Evolutionary conservation across 92 coral and sea anemone species (phyloP).

Genomic region (Porites lobata): DNA sequence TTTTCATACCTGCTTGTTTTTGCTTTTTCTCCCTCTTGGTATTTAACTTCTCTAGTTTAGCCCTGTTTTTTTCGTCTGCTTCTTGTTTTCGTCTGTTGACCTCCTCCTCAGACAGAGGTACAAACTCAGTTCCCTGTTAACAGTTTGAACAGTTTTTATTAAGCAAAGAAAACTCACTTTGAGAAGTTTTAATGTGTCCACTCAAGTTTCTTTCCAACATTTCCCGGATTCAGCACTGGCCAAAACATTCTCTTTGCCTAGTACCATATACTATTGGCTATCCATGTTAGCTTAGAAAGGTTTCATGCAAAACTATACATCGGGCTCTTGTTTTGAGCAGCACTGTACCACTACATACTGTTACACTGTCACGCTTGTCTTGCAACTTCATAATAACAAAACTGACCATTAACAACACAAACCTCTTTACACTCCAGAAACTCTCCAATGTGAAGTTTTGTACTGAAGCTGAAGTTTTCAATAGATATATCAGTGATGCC

Average conservation of each 20-base stretch:
- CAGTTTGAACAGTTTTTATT: too few species aligned
- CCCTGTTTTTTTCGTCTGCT: conserved; percentile 82
- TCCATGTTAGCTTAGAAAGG: too few species aligned
- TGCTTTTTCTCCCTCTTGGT: conserved; percentile 84
- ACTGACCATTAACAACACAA: neutral
- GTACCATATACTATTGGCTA: too few species aligned
- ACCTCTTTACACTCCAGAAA: conserved; percentile 95
- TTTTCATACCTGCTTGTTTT: conserved; percentile 82
- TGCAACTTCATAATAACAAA: neutral
- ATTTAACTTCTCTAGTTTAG: conserved; percentile 68
- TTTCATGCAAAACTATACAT: too few species aligned
- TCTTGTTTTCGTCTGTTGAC: conserved; percentile 80
- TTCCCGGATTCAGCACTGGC: too few species aligned
- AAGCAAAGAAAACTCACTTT: too few species aligned
- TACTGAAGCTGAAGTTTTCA: conserved; percentile 96
- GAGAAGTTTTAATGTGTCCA: too few species aligned
- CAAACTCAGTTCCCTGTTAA: conserved; percentile 76
- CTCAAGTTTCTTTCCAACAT: too few species aligned
- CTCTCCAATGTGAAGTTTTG: conserved; percentile 97
- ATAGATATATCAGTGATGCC: conserved; percentile 80
- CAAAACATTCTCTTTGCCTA: too few species aligned
- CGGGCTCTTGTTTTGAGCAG: too few species aligned
- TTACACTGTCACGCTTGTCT: neutral
- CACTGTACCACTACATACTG: too few species aligned
- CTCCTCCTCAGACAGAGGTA: conserved; percentile 88